phyloP scores from a whole-genome alignment of 2,888 invertebrate species.

The Pinctada fucata region DNA sequence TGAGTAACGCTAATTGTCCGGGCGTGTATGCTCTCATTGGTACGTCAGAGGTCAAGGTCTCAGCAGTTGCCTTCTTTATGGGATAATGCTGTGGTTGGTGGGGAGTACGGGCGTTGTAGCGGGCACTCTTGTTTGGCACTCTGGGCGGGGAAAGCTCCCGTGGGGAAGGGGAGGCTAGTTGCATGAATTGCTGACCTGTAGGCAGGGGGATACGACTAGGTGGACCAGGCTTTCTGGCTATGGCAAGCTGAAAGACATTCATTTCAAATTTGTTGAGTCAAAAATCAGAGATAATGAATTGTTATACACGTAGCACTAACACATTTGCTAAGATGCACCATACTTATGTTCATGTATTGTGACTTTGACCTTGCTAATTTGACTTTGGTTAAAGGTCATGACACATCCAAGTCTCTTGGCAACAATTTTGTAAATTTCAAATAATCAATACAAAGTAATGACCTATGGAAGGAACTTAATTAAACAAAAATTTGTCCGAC shows the following conservation, averaged over 20 bases:
- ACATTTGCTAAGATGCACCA: neutral
- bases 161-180: constrained; percentile 47
- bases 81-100: constrained; percentile 31
- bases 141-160: constrained; percentile 45
- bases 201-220: constrained; percentile 65
- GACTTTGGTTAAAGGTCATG: too few species aligned
- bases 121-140: constrained; percentile 28
- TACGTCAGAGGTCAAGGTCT: constrained; percentile 24
- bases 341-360: neutral
- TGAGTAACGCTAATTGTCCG: neutral
- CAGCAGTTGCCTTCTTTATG: constrained; percentile 33
- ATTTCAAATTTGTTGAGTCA: too few species aligned
- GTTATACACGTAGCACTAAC: neutral
- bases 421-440: too few species aligned
- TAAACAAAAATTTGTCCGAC: too few species aligned
- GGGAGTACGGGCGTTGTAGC: constrained; percentile 17
- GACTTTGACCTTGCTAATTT: too few species aligned
- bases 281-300: neutral
- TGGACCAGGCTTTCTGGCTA: constrained; percentile 56
- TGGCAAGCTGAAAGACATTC: constrained; percentile 45
- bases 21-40: constrained; percentile 28
- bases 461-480: too few species aligned
- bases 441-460: too few species aligned
- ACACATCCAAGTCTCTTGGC: too few species aligned
- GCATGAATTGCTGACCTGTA: constrained; percentile 59